Conservation (phyloP, 2,113 vertebrate genomes). For the Meleagris gallopavo region DNA sequence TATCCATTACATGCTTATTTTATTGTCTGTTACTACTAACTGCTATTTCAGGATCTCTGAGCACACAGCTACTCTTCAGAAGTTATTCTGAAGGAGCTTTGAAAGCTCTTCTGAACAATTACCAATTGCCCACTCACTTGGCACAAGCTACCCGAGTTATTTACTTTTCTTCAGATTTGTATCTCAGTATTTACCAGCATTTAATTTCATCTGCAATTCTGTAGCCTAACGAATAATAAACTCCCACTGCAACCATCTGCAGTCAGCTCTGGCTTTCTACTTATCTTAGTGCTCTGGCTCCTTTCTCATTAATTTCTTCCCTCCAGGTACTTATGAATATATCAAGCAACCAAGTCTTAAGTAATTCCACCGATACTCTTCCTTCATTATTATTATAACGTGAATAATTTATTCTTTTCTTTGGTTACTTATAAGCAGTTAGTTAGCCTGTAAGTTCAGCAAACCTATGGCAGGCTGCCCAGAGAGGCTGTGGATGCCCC, state of each 20-base stretch:
- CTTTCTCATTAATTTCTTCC: neutral
- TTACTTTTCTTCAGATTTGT: constrained; percentile 1
- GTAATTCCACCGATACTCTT: neutral
- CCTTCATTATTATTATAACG: neutral
- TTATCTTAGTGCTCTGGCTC: neutral
- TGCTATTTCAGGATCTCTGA: neutral
- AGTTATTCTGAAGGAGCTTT: neutral
- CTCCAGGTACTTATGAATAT: neutral
- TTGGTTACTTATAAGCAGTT: neutral
- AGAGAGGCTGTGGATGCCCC: too few relatives aligned
- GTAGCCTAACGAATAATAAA: neutral
- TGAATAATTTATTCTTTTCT: neutral
- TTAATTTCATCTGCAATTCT: constrained; percentile 5
- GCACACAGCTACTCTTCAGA: neutral
- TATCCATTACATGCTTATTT: neutral
- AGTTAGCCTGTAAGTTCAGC: neutral
- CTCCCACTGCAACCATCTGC: neutral
- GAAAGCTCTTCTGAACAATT: neutral
- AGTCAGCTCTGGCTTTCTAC: neutral
- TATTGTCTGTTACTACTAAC: neutral
- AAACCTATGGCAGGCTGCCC: neutral
- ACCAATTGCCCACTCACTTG: neutral
- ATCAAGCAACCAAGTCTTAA: neutral
- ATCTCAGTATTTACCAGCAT: neutral
- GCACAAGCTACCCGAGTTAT: neutral